Percentiles rank a stretch among this genome's conserved stretches.
These are phyloP conservation scores for Mantis religiosa DNA, from an alignment of 2,888 invertebrate species.

Conservation along the genomic window DNA sequence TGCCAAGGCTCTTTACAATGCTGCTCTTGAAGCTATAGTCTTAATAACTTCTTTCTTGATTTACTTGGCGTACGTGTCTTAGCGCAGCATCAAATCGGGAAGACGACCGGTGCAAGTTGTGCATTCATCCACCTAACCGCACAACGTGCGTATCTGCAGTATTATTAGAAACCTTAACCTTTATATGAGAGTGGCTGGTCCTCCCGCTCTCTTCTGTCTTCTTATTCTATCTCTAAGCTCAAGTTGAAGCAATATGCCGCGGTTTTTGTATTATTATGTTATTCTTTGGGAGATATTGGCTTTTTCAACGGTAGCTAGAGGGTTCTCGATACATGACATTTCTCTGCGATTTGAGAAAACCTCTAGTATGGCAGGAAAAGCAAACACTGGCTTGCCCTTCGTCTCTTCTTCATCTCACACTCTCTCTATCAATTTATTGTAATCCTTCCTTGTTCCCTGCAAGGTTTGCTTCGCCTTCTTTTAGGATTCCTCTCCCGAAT, in stretches of 20 bases:
- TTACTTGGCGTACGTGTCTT: not conserved
- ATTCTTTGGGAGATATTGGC: constrained; percentile 1
- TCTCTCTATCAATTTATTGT: not conserved
- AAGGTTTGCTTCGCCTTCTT: not conserved
- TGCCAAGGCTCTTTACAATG: too few species aligned
- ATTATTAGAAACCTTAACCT: not conserved
- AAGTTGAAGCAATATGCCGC: not conserved
- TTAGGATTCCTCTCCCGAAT: not conserved
- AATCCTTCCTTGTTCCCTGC: not conserved
- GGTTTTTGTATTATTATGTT: not conserved
- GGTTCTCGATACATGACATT: not conserved
- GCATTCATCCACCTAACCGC: not conserved
- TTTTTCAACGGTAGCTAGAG: not conserved
- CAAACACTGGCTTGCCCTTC: not conserved
- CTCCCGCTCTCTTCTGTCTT: not conserved
- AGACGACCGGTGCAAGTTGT: not conserved
- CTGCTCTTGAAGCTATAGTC: not conserved
- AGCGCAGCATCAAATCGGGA: not conserved
- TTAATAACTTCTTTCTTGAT: not conserved
- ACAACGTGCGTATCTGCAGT: not conserved
- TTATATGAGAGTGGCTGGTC: not conserved
- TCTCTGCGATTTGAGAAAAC: not conserved
- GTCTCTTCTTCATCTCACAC: not conserved
- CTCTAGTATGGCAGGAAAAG: not conserved
- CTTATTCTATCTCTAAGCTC: not conserved